These are phyloP conservation scores for Leptogaster cylindrica DNA, from an alignment of 2,888 invertebrate genomes.

Conservation along the genomic window DNA sequence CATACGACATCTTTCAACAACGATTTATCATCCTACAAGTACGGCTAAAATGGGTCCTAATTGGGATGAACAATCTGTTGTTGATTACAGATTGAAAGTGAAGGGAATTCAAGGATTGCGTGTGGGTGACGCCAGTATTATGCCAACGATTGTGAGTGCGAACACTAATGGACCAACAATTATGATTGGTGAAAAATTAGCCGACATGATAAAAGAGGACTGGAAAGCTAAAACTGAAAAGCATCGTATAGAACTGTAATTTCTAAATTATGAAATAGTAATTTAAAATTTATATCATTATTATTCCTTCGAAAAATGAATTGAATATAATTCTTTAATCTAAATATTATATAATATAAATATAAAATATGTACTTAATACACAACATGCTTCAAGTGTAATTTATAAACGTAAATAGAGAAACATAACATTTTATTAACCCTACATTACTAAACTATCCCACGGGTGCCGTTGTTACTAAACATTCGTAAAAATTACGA, in stretches of 20 bases:
- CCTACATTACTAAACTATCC: too few species aligned
- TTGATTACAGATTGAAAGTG: constrained; percentile 64
- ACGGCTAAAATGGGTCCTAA: constrained; percentile 72
- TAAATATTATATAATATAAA: too few species aligned
- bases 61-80: constrained; percentile 63
- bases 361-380: too few species aligned
- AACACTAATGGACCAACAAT: constrained; percentile 78
- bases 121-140: constrained; percentile 83
- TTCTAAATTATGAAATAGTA: too few species aligned
- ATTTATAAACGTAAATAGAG: too few species aligned
- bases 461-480: too few species aligned
- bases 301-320: too few species aligned
- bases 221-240: constrained; percentile 62
- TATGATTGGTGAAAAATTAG: constrained; percentile 79
- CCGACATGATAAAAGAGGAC: constrained; percentile 76
- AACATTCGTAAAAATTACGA: too few species aligned
- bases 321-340: too few species aligned
- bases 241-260: neutral
- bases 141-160: constrained; percentile 76
- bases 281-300: too few species aligned
- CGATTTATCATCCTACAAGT: constrained; percentile 73
- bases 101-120: constrained; percentile 70
- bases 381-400: too few species aligned
- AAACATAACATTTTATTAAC: too few species aligned
- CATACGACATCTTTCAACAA: constrained; percentile 64